Evolutionary conservation across 2,797 vertebrate species (phyloP), one percentile per base, ranked within the genome.

Genomic region (Potorous gilbertii): DNA sequence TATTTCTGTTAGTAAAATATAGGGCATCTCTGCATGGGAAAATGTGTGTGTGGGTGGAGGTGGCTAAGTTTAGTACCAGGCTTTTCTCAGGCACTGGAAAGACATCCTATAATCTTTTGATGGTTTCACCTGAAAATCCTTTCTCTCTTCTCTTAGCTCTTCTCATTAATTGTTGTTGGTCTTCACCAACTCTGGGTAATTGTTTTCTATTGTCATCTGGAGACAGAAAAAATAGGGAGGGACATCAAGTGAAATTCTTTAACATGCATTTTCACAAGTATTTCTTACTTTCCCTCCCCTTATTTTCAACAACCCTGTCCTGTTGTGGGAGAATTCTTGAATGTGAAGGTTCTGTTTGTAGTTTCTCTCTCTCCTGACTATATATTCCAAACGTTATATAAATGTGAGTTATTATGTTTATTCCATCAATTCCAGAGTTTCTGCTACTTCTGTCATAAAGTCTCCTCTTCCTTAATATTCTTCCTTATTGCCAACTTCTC

Each of bases 131-230:
- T 97, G 94, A 10, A 56, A 98, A 97, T 90, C 94, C 87, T 55
- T 96, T 98, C 87, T 98, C 98, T 93, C 95, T 98, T 98, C 99
- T 97, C 97, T 98, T 94, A 98, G 98, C 96, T 96, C 97, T 97
- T 93, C 66, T 97, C 54, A 92, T 56, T 92, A 55, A 0, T 14
- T 92, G 96, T 89, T 92, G 95, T 21, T 34, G 93, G 46, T 57
- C 5, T 12, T 46, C 56, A 91, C 29, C 8, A 55, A 18, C 56
- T 95, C 55, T 57, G 4, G 46, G 34, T 57, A 91, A 66, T 81
- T 55, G 54, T 55, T 92, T 59, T 18, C 57, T 54, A 66, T 92
- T 34, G 54, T 93, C 10, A 95, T 28, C 96, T 97, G 92, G 5
- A 27, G 55, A 54, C 4, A 31, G 55, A 40, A 46, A 56, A 54